Evolutionary conservation across 2,113 vertebrate genomes (phyloP), one percentile per base, ranked within the genome.

Genomic region (Podarcis muralis): DNA sequence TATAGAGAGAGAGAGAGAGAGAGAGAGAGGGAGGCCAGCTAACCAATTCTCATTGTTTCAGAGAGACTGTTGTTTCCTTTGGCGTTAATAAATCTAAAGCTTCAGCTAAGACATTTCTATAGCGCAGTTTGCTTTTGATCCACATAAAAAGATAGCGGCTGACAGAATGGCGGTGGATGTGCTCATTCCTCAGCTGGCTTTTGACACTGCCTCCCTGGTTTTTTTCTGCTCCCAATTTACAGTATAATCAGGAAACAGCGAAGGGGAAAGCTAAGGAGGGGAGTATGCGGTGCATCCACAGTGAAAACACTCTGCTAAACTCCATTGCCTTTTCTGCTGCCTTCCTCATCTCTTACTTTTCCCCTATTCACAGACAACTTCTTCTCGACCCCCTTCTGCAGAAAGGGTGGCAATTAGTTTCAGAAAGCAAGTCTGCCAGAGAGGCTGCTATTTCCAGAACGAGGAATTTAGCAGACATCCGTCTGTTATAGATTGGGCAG

Each of bases 171-270:
- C 30, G 57, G 20, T 23, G n/a, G 0, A 0, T 72, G 35, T 30
- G 30, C 25, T 87, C 62, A 48, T 65, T 77, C 88, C 68, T 0
- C 0, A 89, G 87, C 40, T 6, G 3, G 0, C 77, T 18, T 90
- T 65, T 87, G 48, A 30, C 23, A n/a, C n/a, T 82, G 1, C 37
- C 82, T 1, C 2, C 59, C 6, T 18, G 22, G 79, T 85, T 22
- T 85, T 79, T 62, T 20, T 4, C 15, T 59, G 3, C 81, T 93
- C 87, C 48, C 84, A 11, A 83, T 93, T 65, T 57, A 69, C n/a
- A 23, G 71, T 8, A 22, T 87, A 15, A 1, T 48, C 23, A 88
- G 59, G 83, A 71, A 71, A 71, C 6, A 71, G 22, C 23, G 66
- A 82, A 66, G n/a, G 62, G 35, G 32, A 40, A 82, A 66, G 59